Base-by-base conservation (phyloP, 2,888 invertebrate genomes). In the Apocheima hispidaria region DNA sequence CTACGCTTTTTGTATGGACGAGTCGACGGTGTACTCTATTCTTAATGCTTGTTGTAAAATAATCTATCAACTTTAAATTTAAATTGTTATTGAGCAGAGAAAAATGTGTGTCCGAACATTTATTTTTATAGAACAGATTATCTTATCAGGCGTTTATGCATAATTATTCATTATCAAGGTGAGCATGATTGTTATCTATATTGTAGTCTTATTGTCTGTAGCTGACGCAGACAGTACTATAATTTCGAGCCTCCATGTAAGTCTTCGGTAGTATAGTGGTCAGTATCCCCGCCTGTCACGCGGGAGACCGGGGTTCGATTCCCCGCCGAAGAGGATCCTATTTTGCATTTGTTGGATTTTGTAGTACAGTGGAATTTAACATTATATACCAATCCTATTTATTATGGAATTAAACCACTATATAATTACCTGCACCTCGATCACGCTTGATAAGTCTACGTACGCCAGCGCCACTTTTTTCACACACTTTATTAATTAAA, bases 371-470 rank as follows among this genome's bases (percentile, higher is more conserved):
- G 14, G 4, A 3, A 35, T n/a, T 30, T 6, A 30, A 30, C 9
- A 30, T 10, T n/a, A 35, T n/a, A 7, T 9, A 4, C 28, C 2
- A 28, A 28, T 28, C 2, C 9, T 7, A 28, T 28, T 4, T 7
- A 28, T 28, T 9, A 7, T 28, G 4, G 5, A 33, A 33, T 12
- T 12, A 33, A 33, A 33, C 5, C 1, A 10, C 4, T 10, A 30
- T 18, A 9, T 36, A 20, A 20, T 90, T 93, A 95, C 95, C 95
- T 95, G 95, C 85, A 95, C 95, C 93, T 96, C 95, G 86, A 96
- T 95, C 86, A 96, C 95, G 79, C 95, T 95, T 79, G 95, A 95
- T 92, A 95, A 94, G 83, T 95, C 95, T 87, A 96, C 95, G 94
- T 95, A 95, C 80, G 95, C 95, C 93, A 95, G 93, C 89, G 95